These are phyloP conservation scores for Brachionus sp. DNA, from an alignment of 1,140 invertebrate genomes.

Conservation along the genomic window DNA sequence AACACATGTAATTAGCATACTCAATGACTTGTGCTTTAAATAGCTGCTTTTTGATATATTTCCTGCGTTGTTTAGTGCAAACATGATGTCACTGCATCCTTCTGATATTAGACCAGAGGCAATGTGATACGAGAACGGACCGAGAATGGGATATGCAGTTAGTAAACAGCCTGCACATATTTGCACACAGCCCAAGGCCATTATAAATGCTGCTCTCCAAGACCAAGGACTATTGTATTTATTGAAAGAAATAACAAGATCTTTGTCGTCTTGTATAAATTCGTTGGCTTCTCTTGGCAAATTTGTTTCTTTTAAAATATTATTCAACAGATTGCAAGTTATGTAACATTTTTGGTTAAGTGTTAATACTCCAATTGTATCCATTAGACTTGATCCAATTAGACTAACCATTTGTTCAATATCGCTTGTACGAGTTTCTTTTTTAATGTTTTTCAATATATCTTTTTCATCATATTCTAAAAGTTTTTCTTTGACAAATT, in stretches of 20 bases:
- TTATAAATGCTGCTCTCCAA: neutral
- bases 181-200: neutral
- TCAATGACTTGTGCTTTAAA: neutral
- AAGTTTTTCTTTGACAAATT: neutral
- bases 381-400: neutral
- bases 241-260: neutral
- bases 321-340: neutral
- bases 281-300: slow-evolving; percentile 10
- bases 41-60: neutral
- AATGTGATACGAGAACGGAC: neutral
- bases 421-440: neutral
- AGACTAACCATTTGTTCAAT: neutral
- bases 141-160: neutral
- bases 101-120: neutral
- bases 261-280: slow-evolving; percentile 3
- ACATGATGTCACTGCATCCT: neutral
- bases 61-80: neutral
- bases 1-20: slow-evolving; percentile 9
- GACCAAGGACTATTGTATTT: slow-evolving; percentile 1
- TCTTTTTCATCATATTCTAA: neutral
- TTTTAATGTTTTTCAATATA: neutral
- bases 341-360: neutral
- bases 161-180: neutral
- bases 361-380: neutral
- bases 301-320: neutral